Evolutionary conservation across 92 coral and sea anemone species (phyloP).

Genomic region (Epizoanthus stellaris): DNA sequence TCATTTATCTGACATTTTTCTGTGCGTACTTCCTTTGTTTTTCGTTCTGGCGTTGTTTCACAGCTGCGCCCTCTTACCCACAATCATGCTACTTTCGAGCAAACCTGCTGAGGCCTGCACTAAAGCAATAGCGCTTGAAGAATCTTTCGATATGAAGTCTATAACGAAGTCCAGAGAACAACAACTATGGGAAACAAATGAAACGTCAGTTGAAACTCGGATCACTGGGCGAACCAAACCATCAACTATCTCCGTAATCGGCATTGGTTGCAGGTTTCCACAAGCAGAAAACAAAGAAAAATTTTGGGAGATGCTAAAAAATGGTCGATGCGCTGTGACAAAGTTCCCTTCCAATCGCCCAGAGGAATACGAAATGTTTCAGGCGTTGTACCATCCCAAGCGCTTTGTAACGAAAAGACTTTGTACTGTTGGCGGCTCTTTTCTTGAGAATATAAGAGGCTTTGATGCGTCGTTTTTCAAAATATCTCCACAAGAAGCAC

Average conservation of each 20-base stretch:
- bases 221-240: background rate
- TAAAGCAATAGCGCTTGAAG: constrained; percentile 29
- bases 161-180: constrained; percentile 4
- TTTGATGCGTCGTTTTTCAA: constrained; percentile 84
- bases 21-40: constrained; percentile 55
- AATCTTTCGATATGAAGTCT: constrained; percentile 27
- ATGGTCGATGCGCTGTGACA: constrained; percentile 61
- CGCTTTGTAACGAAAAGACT: constrained; percentile 69
- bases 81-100: constrained; percentile 50
- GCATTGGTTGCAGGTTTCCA: constrained; percentile 85
- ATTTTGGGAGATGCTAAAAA: constrained; percentile 71
- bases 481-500: constrained; percentile 78
- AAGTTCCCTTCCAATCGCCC: constrained; percentile 71
- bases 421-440: constrained; percentile 74
- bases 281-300: constrained; percentile 62
- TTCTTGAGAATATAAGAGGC: constrained; percentile 67
- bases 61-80: constrained; percentile 54
- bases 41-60: constrained; percentile 63
- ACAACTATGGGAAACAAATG: background rate
- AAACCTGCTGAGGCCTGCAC: constrained; percentile 36
- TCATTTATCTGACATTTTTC: constrained; percentile 49
- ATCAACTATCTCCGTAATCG: constrained; percentile 65
- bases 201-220: background rate
- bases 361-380: constrained; percentile 58
- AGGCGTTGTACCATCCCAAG: constrained; percentile 67